These are phyloP conservation scores for Odocoileus hemionus DNA, from an alignment of 2,113 vertebrate genomes.

Conservation along the genomic window DNA sequence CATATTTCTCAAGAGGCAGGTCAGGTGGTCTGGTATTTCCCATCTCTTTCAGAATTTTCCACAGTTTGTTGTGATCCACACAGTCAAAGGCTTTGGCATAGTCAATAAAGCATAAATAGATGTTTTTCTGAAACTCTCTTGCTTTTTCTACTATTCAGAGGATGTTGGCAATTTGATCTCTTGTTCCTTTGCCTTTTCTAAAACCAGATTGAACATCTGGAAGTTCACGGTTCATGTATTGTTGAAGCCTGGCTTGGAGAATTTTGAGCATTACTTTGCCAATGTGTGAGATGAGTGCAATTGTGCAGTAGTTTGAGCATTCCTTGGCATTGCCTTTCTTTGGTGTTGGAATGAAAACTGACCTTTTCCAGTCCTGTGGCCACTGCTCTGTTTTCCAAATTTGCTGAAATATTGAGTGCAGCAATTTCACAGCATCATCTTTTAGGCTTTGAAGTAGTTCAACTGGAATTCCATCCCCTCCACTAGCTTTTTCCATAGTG, in stretches of 20 bases:
- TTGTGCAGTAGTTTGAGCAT: background rate
- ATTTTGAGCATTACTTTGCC: background rate
- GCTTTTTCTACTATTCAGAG: background rate
- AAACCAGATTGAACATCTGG: background rate
- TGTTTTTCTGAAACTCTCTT: background rate
- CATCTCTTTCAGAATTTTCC: background rate
- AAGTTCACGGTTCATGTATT: rapidly evolving
- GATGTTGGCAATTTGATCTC: background rate
- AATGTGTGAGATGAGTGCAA: background rate
- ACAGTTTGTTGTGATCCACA: background rate
- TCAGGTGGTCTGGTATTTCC: background rate
- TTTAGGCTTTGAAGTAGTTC: background rate
- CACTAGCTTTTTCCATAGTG: background rate
- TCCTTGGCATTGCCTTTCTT: background rate
- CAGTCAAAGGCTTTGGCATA: background rate
- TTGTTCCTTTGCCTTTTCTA: background rate
- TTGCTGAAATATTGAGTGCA: background rate
- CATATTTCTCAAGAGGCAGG: background rate
- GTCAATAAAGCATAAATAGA: background rate
- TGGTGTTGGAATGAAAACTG: background rate
- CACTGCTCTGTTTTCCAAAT: background rate
- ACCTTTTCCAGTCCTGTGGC: background rate
- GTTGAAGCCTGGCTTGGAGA: background rate
- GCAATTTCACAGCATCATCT: background rate
- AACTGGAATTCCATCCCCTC: background rate